Evolutionary conservation across 1,140 invertebrate species (phyloP).

Genomic region (Cydia splendana): DNA sequence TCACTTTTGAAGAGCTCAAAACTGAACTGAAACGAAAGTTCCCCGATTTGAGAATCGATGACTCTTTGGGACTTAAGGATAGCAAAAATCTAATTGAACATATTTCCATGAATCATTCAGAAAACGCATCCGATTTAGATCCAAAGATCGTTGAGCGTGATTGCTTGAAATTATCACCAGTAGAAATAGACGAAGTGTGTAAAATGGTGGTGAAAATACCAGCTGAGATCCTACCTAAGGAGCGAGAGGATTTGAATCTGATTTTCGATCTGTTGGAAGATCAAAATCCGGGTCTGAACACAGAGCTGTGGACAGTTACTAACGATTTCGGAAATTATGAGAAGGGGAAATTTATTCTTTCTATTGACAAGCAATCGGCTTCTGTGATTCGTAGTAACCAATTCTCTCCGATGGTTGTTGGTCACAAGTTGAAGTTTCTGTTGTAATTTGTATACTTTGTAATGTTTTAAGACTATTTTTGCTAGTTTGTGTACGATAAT

Average conservation of each 20-base stretch:
- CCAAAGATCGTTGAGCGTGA: slow-evolving; percentile 36
- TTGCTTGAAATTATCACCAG: slow-evolving; percentile 9
- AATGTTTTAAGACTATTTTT: slow-evolving; percentile 38
- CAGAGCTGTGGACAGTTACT: slow-evolving; percentile 59
- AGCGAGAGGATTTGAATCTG: slow-evolving; percentile 59
- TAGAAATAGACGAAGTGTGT: slow-evolving; percentile 39
- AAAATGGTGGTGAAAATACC: slow-evolving; percentile 60
- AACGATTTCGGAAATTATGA: slow-evolving; percentile 42
- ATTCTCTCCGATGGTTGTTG: slow-evolving; percentile 55
- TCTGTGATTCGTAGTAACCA: slow-evolving; percentile 51
- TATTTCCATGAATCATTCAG: background rate
- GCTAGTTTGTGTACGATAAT: slow-evolving; percentile 18
- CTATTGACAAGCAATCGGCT: slow-evolving; percentile 59
- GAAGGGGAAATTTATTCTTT: slow-evolving; percentile 59
- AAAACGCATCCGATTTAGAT: slow-evolving; percentile 32
- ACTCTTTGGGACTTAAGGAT: background rate
- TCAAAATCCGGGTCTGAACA: slow-evolving; percentile 67
- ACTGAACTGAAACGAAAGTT: slow-evolving; percentile 30
- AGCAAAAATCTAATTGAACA: slow-evolving; percentile 12
- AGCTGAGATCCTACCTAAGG: slow-evolving; percentile 53
- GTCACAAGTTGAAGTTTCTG: slow-evolving; percentile 57
- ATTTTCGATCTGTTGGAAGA: slow-evolving; percentile 66
- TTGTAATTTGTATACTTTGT: slow-evolving; percentile 46
- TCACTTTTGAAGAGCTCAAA: slow-evolving; percentile 20
- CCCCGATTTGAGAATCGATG: slow-evolving; percentile 29